phyloP scores from a whole-genome alignment of 2,113 vertebrate genomes.

The Anser cygnoides region DNA sequence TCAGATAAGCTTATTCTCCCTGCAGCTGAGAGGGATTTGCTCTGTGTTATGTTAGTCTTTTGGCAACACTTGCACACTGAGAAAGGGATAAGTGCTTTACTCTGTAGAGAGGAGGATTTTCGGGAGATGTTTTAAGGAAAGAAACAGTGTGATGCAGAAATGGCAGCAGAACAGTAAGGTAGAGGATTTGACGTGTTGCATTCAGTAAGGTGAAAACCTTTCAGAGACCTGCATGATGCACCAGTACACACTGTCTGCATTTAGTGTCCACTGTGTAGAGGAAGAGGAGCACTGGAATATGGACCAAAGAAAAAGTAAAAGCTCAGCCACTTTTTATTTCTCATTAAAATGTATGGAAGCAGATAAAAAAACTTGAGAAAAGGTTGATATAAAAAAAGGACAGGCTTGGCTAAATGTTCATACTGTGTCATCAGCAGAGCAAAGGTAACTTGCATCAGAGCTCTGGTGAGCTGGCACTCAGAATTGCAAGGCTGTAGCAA shows the following conservation, averaged over 20 bases:
- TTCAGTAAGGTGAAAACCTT: background rate
- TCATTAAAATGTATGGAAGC: background rate
- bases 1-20: conserved; percentile 45
- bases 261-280: background rate
- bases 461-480: background rate
- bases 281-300: background rate
- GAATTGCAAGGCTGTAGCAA: background rate
- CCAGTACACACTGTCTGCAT: background rate
- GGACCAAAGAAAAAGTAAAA: background rate
- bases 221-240: accelerated
- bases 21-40: conserved; percentile 60
- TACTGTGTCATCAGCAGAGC: background rate
- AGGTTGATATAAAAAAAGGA: background rate
- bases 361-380: background rate
- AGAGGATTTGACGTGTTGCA: background rate
- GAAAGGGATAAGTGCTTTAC: background rate
- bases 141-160: background rate
- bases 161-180: background rate
- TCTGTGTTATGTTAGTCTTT: conserved; percentile 34
- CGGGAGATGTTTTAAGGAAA: background rate
- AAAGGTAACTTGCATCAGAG: background rate
- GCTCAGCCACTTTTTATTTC: background rate
- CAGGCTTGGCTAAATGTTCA: background rate
- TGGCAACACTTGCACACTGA: conserved; percentile 5
- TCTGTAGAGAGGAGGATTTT: conserved; percentile 7